Evolutionary conservation across 37 sponge, comb jelly and placozoan genomes (phyloP).

Genomic region (Amphimedon queenslandica): DNA sequence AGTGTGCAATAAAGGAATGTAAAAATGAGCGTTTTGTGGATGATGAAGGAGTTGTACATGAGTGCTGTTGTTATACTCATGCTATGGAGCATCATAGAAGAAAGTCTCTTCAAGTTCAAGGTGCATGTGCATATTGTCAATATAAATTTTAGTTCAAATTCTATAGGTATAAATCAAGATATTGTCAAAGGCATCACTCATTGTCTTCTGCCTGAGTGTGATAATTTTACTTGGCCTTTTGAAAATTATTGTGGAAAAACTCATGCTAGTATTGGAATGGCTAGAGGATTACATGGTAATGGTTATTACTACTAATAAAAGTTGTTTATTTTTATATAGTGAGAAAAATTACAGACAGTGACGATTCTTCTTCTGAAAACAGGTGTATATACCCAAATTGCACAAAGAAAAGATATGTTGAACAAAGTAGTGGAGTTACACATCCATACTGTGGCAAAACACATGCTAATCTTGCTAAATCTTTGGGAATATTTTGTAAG

Average conservation of each 20-base stretch:
- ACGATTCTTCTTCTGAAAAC: constrained; percentile 4
- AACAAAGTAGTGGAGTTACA: constrained; percentile 8
- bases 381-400: constrained; percentile 62
- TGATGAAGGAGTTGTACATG: constrained; percentile 50
- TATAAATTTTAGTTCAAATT: not conserved
- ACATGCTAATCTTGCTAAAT: constrained; percentile 56
- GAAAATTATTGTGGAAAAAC: constrained; percentile 83
- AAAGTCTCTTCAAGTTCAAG: constrained; percentile 34
- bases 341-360: not conserved
- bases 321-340: not conserved
- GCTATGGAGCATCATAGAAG: constrained; percentile 87
- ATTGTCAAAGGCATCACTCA: constrained; percentile 80
- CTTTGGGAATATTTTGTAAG: constrained; percentile 46
- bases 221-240: constrained; percentile 72
- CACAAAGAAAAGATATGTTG: constrained; percentile 15
- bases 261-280: constrained; percentile 63
- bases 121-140: not conserved
- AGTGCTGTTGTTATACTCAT: constrained; percentile 74
- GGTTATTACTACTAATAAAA: not conserved
- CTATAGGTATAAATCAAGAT: not conserved
- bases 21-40: constrained; percentile 47
- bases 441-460: constrained; percentile 67
- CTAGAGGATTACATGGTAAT: constrained; percentile 53
- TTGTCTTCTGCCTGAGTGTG: constrained; percentile 76
- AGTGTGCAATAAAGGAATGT: constrained; percentile 73